phyloP scores from a whole-genome alignment of 2,888 invertebrate genomes.

The Andrena bucephala region DNA sequence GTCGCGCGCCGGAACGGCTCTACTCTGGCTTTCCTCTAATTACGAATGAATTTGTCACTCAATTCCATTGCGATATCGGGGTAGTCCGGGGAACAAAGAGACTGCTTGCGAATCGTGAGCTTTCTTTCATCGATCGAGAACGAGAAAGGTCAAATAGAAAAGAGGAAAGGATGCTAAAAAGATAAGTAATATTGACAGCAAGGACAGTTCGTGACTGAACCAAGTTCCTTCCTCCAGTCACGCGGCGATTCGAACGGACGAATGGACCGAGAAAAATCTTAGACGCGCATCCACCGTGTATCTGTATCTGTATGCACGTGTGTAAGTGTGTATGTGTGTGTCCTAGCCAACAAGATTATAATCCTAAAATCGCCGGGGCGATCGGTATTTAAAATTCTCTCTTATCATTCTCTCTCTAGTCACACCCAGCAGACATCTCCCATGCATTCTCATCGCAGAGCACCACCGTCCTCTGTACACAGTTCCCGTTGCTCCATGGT shows the following conservation, averaged over 20 bases:
- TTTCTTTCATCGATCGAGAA: not conserved
- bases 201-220: conserved; percentile 59
- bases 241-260: conserved; percentile 51
- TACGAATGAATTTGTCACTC: not conserved
- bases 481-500: conserved; percentile 12
- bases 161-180: not conserved
- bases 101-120: not conserved
- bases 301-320: conserved; percentile 1
- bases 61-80: not conserved
- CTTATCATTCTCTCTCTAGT: conserved; percentile 2
- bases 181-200: not conserved
- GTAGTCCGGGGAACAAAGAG: too few relatives aligned
- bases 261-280: conserved; percentile 49
- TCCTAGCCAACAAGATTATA: conserved; percentile 61
- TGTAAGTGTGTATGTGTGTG: not conserved
- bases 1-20: too few relatives aligned
- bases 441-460: conserved; percentile 57
- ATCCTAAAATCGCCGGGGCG: conserved; percentile 54
- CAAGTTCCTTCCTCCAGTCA: conserved; percentile 70
- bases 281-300: conserved; percentile 46
- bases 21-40: conserved; percentile 11
- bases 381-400: conserved; percentile 57
- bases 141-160: not conserved
- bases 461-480: conserved; percentile 57
- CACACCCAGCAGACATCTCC: conserved; percentile 18